These are phyloP conservation scores for Lycopodina hypogea DNA, from an alignment of 37 sponge, comb jelly and placozoan species.

Conservation along the genomic window DNA sequence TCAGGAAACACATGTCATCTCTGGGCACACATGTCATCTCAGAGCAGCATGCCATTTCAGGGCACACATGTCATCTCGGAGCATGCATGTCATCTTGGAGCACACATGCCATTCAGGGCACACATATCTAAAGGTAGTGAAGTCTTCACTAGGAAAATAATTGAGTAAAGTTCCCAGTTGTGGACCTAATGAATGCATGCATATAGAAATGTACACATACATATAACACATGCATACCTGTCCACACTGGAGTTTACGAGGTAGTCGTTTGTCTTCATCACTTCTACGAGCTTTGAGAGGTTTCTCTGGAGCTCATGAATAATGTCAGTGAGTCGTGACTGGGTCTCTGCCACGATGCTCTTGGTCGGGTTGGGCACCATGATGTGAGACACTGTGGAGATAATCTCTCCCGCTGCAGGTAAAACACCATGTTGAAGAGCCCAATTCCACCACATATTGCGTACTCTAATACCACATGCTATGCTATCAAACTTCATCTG, in stretches of 20 bases:
- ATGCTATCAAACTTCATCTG: neutral
- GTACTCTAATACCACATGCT: neutral
- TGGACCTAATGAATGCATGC: too few species aligned
- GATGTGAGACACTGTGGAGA: slow-evolving; percentile 48
- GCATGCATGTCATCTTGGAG: too few species aligned
- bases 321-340: slow-evolving; percentile 42
- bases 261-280: neutral
- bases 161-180: too few species aligned
- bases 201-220: neutral
- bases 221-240: neutral
- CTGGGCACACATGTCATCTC: too few species aligned
- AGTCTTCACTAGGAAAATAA: too few species aligned
- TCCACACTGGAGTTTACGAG: neutral
- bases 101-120: too few species aligned
- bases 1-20: too few species aligned
- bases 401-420: slow-evolving; percentile 54
- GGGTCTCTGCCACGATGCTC: slow-evolving; percentile 53
- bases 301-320: slow-evolving; percentile 39
- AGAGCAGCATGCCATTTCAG: too few species aligned
- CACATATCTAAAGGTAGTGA: too few species aligned
- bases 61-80: too few species aligned
- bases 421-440: neutral
- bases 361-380: slow-evolving; percentile 70
- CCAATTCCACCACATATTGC: neutral
- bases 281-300: slow-evolving; percentile 27